Base-by-base conservation (phyloP, 1,140 invertebrate species). In the Temnothorax longispinosus region DNA sequence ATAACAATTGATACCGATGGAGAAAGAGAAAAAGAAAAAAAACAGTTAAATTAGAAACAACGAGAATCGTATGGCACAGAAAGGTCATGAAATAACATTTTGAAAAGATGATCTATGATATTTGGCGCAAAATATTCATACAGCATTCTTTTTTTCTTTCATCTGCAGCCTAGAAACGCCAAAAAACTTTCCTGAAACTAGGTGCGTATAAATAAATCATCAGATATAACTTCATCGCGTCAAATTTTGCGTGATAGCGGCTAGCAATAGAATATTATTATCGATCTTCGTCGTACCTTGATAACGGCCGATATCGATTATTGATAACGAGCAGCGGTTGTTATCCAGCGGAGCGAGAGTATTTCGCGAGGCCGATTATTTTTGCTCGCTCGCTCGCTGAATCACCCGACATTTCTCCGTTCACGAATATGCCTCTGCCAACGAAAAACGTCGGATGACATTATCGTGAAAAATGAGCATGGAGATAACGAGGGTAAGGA, bases 401-500 rank as follows among this genome's bases (percentile, higher is more conserved):
- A 90, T 88, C 88, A 64, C 18, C 58, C 71, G 85, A 64, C 74
- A 75, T 90, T 87, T 90, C 77, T 74, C 71, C 86, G 78, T 87
- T 90, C 88, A 81, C 88, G 54, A 90, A 87, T 72, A 69, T 44
- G 47, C 52, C 47, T 71, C 21, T 78, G 82, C 81, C 80, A 72
- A 82, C 81, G 74, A 62, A 75, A 54, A 86, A 69, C 32, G 35
- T 82, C 76, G 44, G 71, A 35, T 60, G 76, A 74, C 77, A 77
- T 91, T 90, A 86, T 69, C 54, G 86, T 88, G 87, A 88, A 91
- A 90, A 90, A 91, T 85, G 87, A 86, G 72, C 47, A 32, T 18
- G 27, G 5, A 47, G 77, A 90, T 90, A 91, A 91, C 78, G 80
- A 91, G 85, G 69, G 47, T 32, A 27, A 38, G 75, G 62, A 87